A percentile compares a stretch with the other conserved stretches of the same genome.
phyloP scores from a whole-genome alignment of 1,140 invertebrate species.

The Akabosia matsudoensis region DNA sequence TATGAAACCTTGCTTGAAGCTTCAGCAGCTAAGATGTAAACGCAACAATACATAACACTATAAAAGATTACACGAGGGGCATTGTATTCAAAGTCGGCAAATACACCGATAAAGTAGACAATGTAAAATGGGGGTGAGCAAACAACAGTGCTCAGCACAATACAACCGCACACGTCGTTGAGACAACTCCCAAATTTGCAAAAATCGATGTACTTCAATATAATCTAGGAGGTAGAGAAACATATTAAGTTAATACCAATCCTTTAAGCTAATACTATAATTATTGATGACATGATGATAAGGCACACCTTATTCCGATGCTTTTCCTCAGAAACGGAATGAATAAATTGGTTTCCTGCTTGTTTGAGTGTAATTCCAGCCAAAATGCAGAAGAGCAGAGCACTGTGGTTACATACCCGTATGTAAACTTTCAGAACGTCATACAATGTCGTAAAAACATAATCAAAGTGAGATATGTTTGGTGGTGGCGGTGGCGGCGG shows the following conservation, averaged over 20 bases:
- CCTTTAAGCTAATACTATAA: background rate
- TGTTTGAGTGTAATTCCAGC: background rate
- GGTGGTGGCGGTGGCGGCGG: background rate
- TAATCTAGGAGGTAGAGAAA: background rate
- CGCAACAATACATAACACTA: background rate
- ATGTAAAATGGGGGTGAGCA: slow-evolving; percentile 7
- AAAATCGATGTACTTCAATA: background rate
- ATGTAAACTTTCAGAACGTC: background rate
- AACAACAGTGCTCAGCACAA: background rate
- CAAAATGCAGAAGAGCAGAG: slow-evolving; percentile 4
- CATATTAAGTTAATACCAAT: background rate
- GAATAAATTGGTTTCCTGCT: background rate
- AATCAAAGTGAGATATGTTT: background rate
- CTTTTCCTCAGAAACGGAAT: background rate
- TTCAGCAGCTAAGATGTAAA: background rate
- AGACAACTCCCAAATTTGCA: slow-evolving; percentile 12
- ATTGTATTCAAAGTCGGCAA: background rate
- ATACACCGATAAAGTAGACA: slow-evolving; percentile 9
- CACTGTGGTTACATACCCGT: background rate
- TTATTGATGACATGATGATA: background rate
- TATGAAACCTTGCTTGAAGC: background rate
- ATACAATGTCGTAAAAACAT: background rate
- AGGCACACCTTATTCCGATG: background rate
- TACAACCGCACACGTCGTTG: slow-evolving; percentile 1
- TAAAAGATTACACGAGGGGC: slow-evolving; percentile 3